A percentile compares a stretch with the other conserved stretches of the same genome.
Conservation (phyloP, 2,113 vertebrate species). For the Heloderma charlesbogerti region DNA sequence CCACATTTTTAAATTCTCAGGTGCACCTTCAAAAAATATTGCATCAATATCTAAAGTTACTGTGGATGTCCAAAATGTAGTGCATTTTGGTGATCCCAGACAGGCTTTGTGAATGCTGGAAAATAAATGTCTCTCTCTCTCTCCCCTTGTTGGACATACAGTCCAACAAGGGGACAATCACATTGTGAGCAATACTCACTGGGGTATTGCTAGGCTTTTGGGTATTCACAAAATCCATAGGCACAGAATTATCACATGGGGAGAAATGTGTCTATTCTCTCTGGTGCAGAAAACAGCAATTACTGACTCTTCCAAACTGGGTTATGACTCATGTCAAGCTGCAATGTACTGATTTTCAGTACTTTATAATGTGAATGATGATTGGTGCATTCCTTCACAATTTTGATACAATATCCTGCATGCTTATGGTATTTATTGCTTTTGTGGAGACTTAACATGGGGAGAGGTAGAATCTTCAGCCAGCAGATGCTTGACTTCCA, state of each 20-base stretch:
- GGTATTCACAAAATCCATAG: not conserved
- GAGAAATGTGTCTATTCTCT: conserved; percentile 21
- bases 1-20: not conserved
- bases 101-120: not conserved
- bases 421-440: conserved; percentile 49
- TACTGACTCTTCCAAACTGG: conserved; percentile 34
- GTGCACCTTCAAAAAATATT: not conserved
- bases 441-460: conserved; percentile 33
- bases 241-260: not conserved
- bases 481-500: conserved; percentile 57
- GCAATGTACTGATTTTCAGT: conserved; percentile 61
- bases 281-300: conserved; percentile 22
- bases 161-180: not conserved
- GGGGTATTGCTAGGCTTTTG: not conserved
- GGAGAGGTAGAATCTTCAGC: not conserved
- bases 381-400: conserved; percentile 40
- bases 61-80: not conserved
- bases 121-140: not conserved
- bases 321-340: conserved; percentile 43
- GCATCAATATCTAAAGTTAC: not conserved
- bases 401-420: conserved; percentile 14
- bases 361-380: conserved; percentile 46
- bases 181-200: not conserved
- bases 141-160: too few relatives aligned
- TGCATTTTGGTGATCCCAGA: not conserved